A percentile compares a stretch with the other conserved stretches of the same genome.
phyloP scores from a whole-genome alignment of 2,797 vertebrate species.

The Rousettus madagascariensis region DNA sequence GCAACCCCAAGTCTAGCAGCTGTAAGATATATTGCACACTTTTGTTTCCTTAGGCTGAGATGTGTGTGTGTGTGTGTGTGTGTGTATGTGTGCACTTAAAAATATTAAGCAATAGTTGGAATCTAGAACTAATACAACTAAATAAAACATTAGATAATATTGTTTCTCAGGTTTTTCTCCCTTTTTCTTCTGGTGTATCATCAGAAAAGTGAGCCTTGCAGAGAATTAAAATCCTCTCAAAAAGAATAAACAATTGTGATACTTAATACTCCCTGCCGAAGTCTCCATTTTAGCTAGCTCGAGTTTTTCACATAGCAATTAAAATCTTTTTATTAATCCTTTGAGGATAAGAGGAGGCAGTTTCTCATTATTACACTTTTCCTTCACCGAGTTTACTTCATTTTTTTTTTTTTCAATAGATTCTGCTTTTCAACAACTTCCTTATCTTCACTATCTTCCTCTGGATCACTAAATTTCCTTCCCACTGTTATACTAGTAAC shows the following conservation, averaged over 20 bases:
- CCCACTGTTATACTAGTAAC: background rate
- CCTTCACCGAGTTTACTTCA: background rate
- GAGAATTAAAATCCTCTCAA: background rate
- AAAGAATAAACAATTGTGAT: background rate
- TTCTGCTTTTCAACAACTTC: slow-evolving; percentile 13
- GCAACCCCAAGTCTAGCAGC: slow-evolving; percentile 36
- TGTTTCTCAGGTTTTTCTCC: background rate
- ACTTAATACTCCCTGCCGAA: background rate
- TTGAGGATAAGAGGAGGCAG: background rate
- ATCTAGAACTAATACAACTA: background rate
- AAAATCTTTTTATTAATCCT: background rate
- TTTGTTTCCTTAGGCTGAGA: background rate
- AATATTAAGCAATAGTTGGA: slow-evolving; percentile 12
- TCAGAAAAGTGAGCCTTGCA: background rate
- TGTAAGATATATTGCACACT: background rate
- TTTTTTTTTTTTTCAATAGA: background rate
- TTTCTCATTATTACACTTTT: background rate
- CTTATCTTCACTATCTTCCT: background rate
- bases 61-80: background rate
- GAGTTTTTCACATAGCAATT: background rate
- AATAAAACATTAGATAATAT: background rate
- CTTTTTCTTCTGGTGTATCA: background rate
- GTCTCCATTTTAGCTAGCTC: background rate
- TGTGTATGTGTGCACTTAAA: background rate
- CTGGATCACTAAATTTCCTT: background rate